phyloP scores from a whole-genome alignment of 2,113 vertebrate genomes.

The Vireo altiloquus region DNA sequence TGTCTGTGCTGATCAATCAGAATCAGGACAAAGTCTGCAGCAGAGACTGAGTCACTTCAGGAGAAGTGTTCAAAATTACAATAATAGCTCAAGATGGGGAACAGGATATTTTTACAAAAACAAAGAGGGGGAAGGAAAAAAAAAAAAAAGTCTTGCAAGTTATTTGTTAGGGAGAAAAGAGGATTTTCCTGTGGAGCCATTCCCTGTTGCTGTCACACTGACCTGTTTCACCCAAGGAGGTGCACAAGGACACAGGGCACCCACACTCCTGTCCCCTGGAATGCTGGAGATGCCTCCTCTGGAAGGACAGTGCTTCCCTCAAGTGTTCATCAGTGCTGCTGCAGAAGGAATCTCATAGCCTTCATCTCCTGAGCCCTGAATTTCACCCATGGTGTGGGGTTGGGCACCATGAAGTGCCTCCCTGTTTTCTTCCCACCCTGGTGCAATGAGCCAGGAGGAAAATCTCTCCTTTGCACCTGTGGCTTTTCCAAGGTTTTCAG shows the following conservation, averaged over 20 bases:
- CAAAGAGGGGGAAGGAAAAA: accelerated
- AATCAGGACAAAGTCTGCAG: not conserved
- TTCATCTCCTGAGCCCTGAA: not conserved
- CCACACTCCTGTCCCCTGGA: not conserved
- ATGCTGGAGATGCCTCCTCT: not conserved
- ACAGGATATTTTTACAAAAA: not conserved
- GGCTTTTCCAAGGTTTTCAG: not conserved
- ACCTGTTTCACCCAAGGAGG: not conserved
- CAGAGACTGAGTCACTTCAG: not conserved
- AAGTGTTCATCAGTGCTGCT: not conserved
- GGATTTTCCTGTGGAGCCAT: not conserved
- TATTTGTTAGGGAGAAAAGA: not conserved
- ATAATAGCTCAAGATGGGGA: not conserved
- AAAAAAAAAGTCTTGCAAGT: not conserved
- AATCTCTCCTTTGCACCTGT: not conserved
- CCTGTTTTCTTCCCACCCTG: not conserved
- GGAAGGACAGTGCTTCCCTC: not conserved
- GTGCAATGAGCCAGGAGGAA: not conserved
- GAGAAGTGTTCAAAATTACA: not conserved
- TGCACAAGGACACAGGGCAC: accelerated
- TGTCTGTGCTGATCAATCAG: not conserved
- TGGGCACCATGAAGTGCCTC: not conserved
- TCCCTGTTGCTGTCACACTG: not conserved
- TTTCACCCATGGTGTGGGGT: accelerated
- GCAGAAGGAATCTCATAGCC: not conserved